A percentile compares a stretch with the other conserved stretches of the same genome.
phyloP scores from a whole-genome alignment of 2,113 vertebrate genomes.

The Atractosteus spatula region DNA sequence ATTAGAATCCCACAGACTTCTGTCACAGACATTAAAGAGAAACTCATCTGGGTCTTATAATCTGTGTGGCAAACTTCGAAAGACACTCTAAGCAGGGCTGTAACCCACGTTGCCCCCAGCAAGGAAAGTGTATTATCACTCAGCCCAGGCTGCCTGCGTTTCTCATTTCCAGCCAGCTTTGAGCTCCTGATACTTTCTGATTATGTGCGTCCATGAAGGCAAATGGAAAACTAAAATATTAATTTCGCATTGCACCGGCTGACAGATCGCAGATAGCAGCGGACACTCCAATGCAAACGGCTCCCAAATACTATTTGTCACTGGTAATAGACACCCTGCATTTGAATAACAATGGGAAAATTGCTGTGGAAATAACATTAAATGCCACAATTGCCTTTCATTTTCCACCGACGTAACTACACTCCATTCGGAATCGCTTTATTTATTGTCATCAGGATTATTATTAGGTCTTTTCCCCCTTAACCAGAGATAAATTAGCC shows the following conservation, averaged over 20 bases:
- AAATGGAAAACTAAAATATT: constrained; percentile 64
- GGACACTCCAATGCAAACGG: constrained; percentile 40
- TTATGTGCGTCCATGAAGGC: constrained; percentile 43
- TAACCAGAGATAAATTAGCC: constrained; percentile 60
- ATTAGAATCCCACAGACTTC: constrained; percentile 1
- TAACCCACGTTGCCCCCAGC: constrained; percentile 23
- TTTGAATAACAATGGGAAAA: constrained; percentile 36
- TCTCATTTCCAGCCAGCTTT: constrained; percentile 30
- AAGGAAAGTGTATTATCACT: constrained; percentile 27
- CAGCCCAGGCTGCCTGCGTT: constrained; percentile 28
- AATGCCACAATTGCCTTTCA: constrained; percentile 35
- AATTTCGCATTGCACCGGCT: constrained; percentile 47
- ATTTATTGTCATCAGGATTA: constrained; percentile 57
- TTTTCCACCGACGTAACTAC: constrained; percentile 51
- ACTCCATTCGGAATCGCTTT: constrained; percentile 46
- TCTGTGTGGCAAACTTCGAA: background rate
- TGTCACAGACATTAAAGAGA: background rate
- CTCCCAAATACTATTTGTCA: constrained; percentile 46
- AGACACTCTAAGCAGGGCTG: background rate
- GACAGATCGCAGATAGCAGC: constrained; percentile 39
- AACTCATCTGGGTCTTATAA: background rate
- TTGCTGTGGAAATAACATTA: constrained; percentile 47
- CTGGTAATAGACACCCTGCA: constrained; percentile 50
- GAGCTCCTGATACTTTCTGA: constrained; percentile 41
- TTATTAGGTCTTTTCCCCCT: constrained; percentile 42